Conservation (phyloP, 2,113 vertebrate species). For the Struthidea cinerea region DNA sequence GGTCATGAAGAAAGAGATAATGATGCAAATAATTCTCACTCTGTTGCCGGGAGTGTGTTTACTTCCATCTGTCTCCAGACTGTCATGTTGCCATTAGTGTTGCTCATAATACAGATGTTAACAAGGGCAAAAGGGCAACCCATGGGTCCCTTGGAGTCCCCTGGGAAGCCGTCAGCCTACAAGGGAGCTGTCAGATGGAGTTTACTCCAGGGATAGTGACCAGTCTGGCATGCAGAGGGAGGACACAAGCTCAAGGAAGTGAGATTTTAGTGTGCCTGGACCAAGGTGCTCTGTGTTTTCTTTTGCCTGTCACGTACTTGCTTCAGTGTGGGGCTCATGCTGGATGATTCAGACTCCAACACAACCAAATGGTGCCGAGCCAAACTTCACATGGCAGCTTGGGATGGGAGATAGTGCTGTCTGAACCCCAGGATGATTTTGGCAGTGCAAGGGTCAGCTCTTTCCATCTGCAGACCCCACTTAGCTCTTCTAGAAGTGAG, state of each 20-base stretch:
- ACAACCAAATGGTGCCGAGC: background rate
- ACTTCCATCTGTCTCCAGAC: constrained; percentile 14
- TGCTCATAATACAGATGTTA: constrained; percentile 50
- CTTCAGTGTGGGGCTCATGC: background rate
- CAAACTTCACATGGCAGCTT: background rate
- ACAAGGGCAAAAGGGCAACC: constrained; percentile 19
- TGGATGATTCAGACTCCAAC: background rate
- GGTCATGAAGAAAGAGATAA: constrained; percentile 49
- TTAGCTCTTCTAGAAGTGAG: background rate
- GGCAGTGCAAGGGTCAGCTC: background rate
- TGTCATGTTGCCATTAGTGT: constrained; percentile 42
- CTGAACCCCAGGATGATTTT: background rate
- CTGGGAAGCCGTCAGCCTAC: background rate
- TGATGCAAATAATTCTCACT: constrained; percentile 26
- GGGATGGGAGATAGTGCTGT: background rate
- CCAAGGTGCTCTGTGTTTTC: background rate
- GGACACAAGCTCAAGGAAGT: background rate
- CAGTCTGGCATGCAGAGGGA: background rate
- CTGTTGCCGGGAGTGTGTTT: constrained; percentile 15
- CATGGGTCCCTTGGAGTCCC: background rate
- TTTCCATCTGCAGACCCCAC: background rate
- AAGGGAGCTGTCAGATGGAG: background rate
- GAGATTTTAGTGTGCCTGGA: background rate
- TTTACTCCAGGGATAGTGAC: background rate
- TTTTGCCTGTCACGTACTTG: background rate